A percentile compares a stretch with the other conserved stretches of the same genome.
These are phyloP conservation scores for Nysson spinosus DNA, from an alignment of 2,888 invertebrate species.

Conservation along the genomic window DNA sequence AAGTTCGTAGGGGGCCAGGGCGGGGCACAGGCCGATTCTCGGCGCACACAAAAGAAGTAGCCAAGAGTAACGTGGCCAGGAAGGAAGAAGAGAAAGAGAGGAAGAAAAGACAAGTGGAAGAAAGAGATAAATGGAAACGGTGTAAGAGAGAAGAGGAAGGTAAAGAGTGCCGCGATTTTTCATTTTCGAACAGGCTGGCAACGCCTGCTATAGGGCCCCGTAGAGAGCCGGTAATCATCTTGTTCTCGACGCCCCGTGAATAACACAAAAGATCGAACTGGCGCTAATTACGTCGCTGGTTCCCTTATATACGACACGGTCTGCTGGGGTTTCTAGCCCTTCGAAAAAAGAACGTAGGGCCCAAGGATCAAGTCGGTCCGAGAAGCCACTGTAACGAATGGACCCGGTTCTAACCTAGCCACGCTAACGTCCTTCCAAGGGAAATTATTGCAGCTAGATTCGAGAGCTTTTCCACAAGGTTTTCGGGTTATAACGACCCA, in stretches of 20 bases:
- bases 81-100: slow-evolving; percentile 19
- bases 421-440: slow-evolving; percentile 22
- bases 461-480: background rate
- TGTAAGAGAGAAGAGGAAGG: slow-evolving; percentile 14
- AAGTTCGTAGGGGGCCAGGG: slow-evolving; percentile 35
- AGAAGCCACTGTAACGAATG: slow-evolving; percentile 39
- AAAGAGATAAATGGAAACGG: too few relatives aligned
- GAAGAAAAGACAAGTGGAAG: slow-evolving; percentile 7
- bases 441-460: slow-evolving; percentile 6
- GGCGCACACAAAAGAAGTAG: slow-evolving; percentile 19
- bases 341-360: background rate
- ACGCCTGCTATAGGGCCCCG: slow-evolving; percentile 53
- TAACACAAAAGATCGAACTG: slow-evolving; percentile 70
- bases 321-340: slow-evolving; percentile 8
- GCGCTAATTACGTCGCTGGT: slow-evolving; percentile 68
- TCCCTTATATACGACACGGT: slow-evolving; percentile 20
- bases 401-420: slow-evolving; percentile 8
- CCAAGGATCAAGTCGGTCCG: slow-evolving; percentile 1
- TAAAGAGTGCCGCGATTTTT: slow-evolving; percentile 48
- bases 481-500: slow-evolving; percentile 11
- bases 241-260: slow-evolving; percentile 68
- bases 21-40: slow-evolving; percentile 11
- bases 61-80: background rate
- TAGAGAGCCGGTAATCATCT: slow-evolving; percentile 69
- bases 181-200: slow-evolving; percentile 53